Conservation (phyloP, 2,888 invertebrate species). For the Synergus itoensis region DNA sequence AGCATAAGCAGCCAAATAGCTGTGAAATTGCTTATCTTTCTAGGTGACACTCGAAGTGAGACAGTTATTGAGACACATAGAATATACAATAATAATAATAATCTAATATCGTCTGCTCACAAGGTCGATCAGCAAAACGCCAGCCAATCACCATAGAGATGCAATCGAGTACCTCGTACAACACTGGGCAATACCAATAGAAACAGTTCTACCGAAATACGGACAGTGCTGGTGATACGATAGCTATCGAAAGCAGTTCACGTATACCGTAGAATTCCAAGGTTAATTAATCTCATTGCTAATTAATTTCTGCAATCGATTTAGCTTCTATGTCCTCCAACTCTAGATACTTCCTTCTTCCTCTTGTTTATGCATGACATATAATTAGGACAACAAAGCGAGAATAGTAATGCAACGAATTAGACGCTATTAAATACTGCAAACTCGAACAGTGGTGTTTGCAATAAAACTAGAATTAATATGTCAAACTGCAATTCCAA, state of each 20-base stretch:
- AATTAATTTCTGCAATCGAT: conserved; percentile 70
- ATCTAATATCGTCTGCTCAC: not conserved
- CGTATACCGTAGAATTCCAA: conserved; percentile 29
- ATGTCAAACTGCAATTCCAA: conserved; percentile 47
- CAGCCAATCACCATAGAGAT: conserved; percentile 69
- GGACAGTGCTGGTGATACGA: conserved; percentile 39
- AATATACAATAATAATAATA: too few species aligned
- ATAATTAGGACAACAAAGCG: conserved; percentile 36
- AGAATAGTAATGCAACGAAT: conserved; percentile 27
- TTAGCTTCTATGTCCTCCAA: conserved; percentile 46
- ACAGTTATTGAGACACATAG: not conserved
- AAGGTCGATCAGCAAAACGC: conserved; percentile 56
- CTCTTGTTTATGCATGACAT: conserved; percentile 44
- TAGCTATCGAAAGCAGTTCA: conserved; percentile 44
- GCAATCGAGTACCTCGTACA: conserved; percentile 66
- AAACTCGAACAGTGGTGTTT: conserved; percentile 31
- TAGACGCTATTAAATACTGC: conserved; percentile 44
- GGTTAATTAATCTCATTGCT: conserved; percentile 75
- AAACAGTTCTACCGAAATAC: conserved; percentile 49
- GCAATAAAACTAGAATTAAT: conserved; percentile 50
- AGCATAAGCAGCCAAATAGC: too few species aligned
- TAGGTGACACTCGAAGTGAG: not conserved
- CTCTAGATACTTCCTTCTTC: conserved; percentile 52
- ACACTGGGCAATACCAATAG: conserved; percentile 54
- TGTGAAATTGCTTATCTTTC: too few species aligned